Evolutionary conservation across 2,888 invertebrate species (phyloP).

Genomic region (Diplolepis rosae): DNA sequence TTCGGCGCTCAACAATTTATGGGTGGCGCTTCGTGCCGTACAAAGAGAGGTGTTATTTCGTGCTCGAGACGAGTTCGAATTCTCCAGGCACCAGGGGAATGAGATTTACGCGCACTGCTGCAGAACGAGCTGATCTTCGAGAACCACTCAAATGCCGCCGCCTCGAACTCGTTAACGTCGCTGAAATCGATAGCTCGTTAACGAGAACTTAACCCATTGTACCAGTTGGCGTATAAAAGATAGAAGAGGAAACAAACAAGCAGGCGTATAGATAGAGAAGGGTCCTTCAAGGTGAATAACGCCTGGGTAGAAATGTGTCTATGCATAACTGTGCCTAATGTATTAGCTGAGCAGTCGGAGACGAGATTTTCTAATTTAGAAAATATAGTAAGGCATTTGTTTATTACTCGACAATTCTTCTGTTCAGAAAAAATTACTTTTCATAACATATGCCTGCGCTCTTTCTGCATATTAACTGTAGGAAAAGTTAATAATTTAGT

Average conservation of each 20-base stretch:
- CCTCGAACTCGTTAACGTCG: constrained; percentile 48
- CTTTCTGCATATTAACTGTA: too few species aligned
- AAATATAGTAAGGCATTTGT: too few species aligned
- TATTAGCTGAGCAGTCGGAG: too few species aligned
- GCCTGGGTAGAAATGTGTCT: too few species aligned
- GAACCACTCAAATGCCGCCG: constrained; percentile 40
- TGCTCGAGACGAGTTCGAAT: constrained; percentile 55
- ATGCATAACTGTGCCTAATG: too few species aligned
- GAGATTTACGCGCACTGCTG: constrained; percentile 53
- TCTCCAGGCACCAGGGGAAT: constrained; percentile 53
- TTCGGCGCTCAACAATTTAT: constrained; percentile 66
- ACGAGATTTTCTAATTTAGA: too few species aligned
- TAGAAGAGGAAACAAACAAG: not conserved
- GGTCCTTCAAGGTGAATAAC: not conserved
- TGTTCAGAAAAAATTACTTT: too few species aligned
- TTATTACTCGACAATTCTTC: too few species aligned
- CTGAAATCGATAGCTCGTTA: constrained; percentile 51
- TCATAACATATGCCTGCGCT: too few species aligned
- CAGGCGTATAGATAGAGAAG: not conserved
- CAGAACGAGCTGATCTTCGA: constrained; percentile 43
- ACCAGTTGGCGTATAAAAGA: constrained; percentile 27
- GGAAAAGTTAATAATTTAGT: too few species aligned
- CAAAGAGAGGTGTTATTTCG: constrained; percentile 60
- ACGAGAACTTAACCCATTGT: constrained; percentile 40
- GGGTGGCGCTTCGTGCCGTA: constrained; percentile 64